phyloP scores from a whole-genome alignment of 2,888 invertebrate genomes.

The Eupelmus urozonus region DNA sequence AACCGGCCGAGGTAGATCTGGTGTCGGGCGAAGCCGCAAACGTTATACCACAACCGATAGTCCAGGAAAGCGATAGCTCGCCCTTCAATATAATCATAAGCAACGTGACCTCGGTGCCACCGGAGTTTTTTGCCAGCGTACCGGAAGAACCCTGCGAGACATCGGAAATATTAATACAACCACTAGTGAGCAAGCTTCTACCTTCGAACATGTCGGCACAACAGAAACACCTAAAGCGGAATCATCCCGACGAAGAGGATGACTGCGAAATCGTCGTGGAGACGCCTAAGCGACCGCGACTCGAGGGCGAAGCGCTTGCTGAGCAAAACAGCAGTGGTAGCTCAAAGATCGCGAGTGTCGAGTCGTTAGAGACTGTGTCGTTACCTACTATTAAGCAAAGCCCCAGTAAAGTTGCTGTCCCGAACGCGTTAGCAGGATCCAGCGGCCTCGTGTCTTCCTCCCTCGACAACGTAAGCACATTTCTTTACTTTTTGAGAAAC shows the following conservation, averaged over 20 bases:
- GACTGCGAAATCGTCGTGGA: constrained; percentile 14
- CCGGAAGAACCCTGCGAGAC: constrained; percentile 42
- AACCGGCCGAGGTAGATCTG: neutral
- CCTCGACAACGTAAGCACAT: constrained; percentile 52
- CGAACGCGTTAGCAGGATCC: constrained; percentile 33
- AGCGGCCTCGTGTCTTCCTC: constrained; percentile 32
- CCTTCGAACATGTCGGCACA: neutral
- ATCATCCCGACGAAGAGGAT: constrained; percentile 33
- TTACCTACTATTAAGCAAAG: constrained; percentile 33
- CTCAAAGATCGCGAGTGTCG: constrained; percentile 3
- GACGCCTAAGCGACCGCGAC: constrained; percentile 46
- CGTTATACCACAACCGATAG: constrained; percentile 14
- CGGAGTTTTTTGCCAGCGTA: constrained; percentile 65
- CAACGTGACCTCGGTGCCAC: constrained; percentile 68
- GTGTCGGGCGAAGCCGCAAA: neutral
- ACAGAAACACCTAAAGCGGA: constrained; percentile 22
- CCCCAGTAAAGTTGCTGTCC: constrained; percentile 14
- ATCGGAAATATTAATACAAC: neutral
- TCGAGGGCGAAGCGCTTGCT: neutral
- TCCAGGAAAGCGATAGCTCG: constrained; percentile 32
- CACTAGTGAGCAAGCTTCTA: neutral
- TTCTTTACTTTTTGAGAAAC: constrained; percentile 53
- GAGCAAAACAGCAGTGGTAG: neutral
- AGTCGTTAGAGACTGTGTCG: neutral
- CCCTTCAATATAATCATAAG: constrained; percentile 68